phyloP scores from a whole-genome alignment of 2,797 vertebrate species.

The Crocodylus rhombifer region DNA sequence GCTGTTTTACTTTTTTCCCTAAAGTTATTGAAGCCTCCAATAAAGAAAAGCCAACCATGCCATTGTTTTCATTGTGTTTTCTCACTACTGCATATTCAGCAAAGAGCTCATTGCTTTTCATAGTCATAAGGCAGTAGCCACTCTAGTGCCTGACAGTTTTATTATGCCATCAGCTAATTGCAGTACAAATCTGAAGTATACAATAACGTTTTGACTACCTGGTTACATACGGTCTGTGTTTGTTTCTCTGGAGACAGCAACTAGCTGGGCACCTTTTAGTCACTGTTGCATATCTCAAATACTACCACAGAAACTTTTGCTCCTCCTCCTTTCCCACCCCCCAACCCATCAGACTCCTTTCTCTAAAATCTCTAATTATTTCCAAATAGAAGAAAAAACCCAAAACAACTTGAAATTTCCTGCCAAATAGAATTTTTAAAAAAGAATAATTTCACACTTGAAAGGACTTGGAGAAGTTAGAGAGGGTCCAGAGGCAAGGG shows the following conservation, averaged over 20 bases:
- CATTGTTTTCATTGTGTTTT: neutral
- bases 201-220: neutral
- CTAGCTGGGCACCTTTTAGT: neutral
- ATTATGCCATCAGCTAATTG: neutral
- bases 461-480: slow-evolving; percentile 11
- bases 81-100: neutral
- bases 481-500: too few species aligned
- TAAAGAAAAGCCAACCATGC: neutral
- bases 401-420: slow-evolving; percentile 28
- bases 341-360: too few species aligned
- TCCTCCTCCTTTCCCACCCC: too few species aligned
- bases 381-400: slow-evolving; percentile 27
- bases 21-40: neutral
- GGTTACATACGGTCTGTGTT: neutral
- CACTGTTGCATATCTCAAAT: neutral
- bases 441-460: slow-evolving; percentile 24
- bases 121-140: neutral
- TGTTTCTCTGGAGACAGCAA: neutral
- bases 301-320: too few species aligned
- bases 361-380: neutral
- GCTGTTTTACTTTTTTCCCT: neutral
- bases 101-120: neutral
- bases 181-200: accelerated
- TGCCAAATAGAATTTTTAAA: slow-evolving; percentile 28
- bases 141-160: neutral